A percentile compares a stretch with the other conserved stretches of the same genome.
These are phyloP conservation scores for Tetrao urogallus DNA, from an alignment of 2,113 vertebrate species.

Conservation along the genomic window DNA sequence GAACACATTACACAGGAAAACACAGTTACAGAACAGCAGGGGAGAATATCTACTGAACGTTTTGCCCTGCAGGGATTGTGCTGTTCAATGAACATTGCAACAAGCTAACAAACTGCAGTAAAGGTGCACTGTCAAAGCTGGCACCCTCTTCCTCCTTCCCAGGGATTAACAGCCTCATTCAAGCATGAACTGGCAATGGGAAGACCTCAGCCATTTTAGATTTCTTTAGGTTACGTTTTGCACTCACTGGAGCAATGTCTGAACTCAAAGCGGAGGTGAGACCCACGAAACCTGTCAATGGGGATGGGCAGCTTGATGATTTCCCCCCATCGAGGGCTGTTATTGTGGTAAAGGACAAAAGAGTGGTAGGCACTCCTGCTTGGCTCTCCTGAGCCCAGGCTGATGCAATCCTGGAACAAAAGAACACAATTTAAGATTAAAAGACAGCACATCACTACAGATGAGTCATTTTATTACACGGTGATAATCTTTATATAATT, in stretches of 20 bases:
- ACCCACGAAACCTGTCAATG: conserved; percentile 93
- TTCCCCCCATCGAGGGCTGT: conserved; percentile 95
- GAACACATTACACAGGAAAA: not conserved
- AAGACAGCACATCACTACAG: not conserved
- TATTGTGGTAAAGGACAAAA: conserved; percentile 96
- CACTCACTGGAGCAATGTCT: conserved; percentile 96
- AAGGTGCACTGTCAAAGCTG: not conserved
- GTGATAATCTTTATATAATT: not conserved
- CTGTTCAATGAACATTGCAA: not conserved
- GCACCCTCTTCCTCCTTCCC: not conserved
- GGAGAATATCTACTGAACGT: not conserved
- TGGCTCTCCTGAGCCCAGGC: conserved; percentile 91
- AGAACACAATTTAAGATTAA: not conserved
- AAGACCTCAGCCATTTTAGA: not conserved
- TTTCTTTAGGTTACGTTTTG: not conserved
- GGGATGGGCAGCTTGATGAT: conserved; percentile 94
- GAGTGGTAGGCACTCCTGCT: conserved; percentile 90
- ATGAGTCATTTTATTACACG: not conserved
- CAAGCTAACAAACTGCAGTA: not conserved
- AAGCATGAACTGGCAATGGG: not conserved
- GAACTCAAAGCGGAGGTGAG: conserved; percentile 96
- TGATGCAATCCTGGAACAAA: conserved; percentile 90
- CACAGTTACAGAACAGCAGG: not conserved
- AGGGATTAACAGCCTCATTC: not conserved
- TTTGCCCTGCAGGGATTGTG: not conserved